Conservation (phyloP, 1,140 invertebrate genomes). For the Matsumurasca onukii region DNA sequence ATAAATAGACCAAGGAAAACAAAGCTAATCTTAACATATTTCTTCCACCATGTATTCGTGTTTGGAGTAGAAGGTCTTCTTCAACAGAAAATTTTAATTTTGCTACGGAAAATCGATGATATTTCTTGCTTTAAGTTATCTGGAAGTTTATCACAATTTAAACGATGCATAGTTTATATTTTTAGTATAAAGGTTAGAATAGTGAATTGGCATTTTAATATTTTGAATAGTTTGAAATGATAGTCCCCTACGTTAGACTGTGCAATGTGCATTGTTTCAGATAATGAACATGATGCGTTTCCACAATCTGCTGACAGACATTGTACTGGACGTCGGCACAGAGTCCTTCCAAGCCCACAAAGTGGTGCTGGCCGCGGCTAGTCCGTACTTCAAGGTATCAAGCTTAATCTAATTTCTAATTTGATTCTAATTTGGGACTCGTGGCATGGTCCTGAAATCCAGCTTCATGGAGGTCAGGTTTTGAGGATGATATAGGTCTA, state of each 20-base stretch:
- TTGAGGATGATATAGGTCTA: no score
- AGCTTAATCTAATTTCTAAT: not conserved
- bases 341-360: slow-evolving; percentile 89
- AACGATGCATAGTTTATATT: not conserved
- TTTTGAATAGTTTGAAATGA: not conserved
- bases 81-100: not conserved
- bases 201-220: not conserved
- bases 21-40: no score
- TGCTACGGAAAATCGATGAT: no score
- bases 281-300: slow-evolving; percentile 89
- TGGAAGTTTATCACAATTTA: not conserved
- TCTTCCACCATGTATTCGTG: no score
- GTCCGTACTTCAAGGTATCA: slow-evolving; percentile 89
- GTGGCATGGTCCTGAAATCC: no score
- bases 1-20: no score
- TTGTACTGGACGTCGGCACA: slow-evolving; percentile 79
- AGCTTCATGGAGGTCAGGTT: no score
- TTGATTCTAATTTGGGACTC: not conserved
- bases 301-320: slow-evolving; percentile 88
- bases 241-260: not conserved
- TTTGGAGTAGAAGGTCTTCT: no score
- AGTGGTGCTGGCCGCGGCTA: slow-evolving; percentile 87
- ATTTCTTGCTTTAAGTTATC: no score
- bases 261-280: slow-evolving; percentile 45
- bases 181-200: not conserved